phyloP scores from a whole-genome alignment of 1,140 invertebrate species.

The Wasmannia auropunctata region DNA sequence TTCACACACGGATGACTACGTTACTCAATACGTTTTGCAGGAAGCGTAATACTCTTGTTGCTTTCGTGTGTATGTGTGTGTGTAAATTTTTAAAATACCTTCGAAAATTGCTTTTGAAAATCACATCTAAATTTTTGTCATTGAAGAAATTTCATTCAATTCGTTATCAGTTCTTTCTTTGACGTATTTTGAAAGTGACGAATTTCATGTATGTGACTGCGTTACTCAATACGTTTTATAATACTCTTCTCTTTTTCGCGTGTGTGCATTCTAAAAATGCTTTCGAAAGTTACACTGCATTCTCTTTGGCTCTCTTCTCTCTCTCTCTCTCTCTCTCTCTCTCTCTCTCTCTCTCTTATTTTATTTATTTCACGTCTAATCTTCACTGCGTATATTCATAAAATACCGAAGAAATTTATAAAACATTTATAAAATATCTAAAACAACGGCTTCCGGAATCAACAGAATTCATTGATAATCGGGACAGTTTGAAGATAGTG shows the following conservation, averaged over 20 bases:
- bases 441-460: background rate
- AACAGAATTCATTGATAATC: slow-evolving; percentile 36
- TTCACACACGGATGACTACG: background rate
- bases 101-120: background rate
- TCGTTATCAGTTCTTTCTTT: background rate
- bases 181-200: background rate
- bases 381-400: background rate
- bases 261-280: no score
- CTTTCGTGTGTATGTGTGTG: background rate
- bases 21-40: background rate
- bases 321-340: background rate
- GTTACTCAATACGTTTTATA: background rate
- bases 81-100: background rate
- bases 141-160: background rate
- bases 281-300: background rate
- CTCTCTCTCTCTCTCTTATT: background rate
- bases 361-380: background rate
- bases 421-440: background rate
- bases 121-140: background rate
- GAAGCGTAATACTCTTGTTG: background rate
- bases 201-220: background rate
- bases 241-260: no score
- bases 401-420: background rate
- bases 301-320: background rate
- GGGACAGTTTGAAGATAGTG: background rate